Conservation (phyloP, 2,797 vertebrate genomes). For the Enteromius unitaeniatus region DNA sequence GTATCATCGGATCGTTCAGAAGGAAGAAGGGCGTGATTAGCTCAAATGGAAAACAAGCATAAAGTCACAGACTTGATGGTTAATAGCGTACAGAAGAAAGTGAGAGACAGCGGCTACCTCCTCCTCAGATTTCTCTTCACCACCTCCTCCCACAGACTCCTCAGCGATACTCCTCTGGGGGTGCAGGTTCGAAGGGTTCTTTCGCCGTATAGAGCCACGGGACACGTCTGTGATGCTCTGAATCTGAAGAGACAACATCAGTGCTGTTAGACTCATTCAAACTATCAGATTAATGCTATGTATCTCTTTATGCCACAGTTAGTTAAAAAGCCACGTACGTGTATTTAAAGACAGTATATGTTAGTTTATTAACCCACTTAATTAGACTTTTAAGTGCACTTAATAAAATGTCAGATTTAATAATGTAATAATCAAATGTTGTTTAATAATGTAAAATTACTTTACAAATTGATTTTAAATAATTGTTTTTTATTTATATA, state of each 20-base stretch:
- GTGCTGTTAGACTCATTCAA: neutral
- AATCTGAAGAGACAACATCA: slow-evolving; percentile 78
- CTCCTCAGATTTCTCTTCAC: slow-evolving; percentile 90
- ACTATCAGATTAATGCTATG: neutral
- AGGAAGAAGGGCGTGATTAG: slow-evolving; percentile 29
- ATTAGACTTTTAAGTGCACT: no score
- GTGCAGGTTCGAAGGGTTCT: slow-evolving; percentile 82
- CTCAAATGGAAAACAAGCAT: slow-evolving; percentile 22
- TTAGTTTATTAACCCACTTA: no score
- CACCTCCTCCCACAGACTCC: slow-evolving; percentile 79
- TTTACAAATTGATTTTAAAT: no score
- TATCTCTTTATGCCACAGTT: neutral
- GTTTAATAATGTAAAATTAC: no score
- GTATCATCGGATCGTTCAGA: slow-evolving; percentile 19
- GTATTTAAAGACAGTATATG: no score
- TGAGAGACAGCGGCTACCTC: slow-evolving; percentile 71
- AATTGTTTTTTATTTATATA: no score
- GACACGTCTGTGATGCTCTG: slow-evolving; percentile 98
- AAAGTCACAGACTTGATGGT: slow-evolving; percentile 9
- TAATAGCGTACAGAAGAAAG: neutral
- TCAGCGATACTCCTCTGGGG: slow-evolving; percentile 83
- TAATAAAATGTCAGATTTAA: no score
- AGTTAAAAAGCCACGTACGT: neutral
- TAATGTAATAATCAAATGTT: no score
- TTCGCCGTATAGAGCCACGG: slow-evolving; percentile 95